These are phyloP conservation scores for Carollia perspicillata DNA, from an alignment of 2,113 vertebrate species.

Conservation along the genomic window DNA sequence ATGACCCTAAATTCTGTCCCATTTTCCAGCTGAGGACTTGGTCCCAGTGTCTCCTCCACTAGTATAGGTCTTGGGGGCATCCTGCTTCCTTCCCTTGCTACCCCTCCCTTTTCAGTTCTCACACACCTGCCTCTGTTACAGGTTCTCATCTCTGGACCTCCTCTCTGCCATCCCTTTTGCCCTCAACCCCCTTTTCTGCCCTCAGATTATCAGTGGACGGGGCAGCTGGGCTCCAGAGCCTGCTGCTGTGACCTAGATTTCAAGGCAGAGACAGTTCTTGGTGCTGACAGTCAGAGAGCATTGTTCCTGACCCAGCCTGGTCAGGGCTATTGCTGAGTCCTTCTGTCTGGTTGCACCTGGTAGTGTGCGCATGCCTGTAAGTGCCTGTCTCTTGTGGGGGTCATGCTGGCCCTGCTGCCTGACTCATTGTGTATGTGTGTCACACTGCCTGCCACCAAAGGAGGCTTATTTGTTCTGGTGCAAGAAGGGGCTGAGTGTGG, in stretches of 20 bases:
- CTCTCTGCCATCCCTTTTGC: not conserved
- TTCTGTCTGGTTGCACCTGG: slow-evolving; percentile 66
- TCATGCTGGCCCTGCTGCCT: slow-evolving; percentile 25
- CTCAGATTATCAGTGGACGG: slow-evolving; percentile 47
- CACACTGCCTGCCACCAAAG: slow-evolving; percentile 39
- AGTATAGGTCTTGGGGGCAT: not conserved
- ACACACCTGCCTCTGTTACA: not conserved
- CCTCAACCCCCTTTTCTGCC: not conserved
- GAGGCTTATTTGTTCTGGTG: slow-evolving; percentile 49
- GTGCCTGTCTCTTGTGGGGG: slow-evolving; percentile 5
- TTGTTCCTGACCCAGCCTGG: slow-evolving; percentile 61
- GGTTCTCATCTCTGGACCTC: not conserved
- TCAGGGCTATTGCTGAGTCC: slow-evolving; percentile 57
- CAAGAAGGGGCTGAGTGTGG: slow-evolving; percentile 19
- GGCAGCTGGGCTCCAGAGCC: slow-evolving; percentile 41
- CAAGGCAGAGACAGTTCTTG: slow-evolving; percentile 57
- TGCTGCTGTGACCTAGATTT: slow-evolving; percentile 74
- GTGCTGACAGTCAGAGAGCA: slow-evolving; percentile 71
- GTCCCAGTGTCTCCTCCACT: not conserved
- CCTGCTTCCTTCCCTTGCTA: not conserved
- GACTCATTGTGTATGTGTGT: slow-evolving; percentile 50
- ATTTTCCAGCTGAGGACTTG: not conserved
- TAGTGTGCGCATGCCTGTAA: not conserved
- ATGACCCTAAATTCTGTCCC: not conserved
- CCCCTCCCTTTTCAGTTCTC: not conserved